These are phyloP conservation scores for Nicator chloris DNA, from an alignment of 2,113 vertebrate genomes.

Conservation along the genomic window DNA sequence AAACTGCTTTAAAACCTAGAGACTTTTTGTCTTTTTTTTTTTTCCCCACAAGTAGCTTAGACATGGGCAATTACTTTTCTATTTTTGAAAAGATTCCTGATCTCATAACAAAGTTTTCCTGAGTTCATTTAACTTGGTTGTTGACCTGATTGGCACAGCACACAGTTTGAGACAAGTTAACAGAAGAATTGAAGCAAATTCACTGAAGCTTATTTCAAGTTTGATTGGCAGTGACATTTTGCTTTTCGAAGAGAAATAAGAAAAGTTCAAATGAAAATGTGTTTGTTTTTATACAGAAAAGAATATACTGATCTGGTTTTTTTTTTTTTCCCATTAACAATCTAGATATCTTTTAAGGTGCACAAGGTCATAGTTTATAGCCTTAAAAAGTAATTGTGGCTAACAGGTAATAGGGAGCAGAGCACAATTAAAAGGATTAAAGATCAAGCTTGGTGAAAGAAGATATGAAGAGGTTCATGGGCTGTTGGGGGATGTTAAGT, in stretches of 20 bases:
- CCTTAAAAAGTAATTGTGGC: neutral
- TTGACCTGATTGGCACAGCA: neutral
- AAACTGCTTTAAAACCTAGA: constrained; percentile 8
- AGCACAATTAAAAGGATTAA: neutral
- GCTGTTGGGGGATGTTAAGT: neutral
- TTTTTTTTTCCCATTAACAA: neutral
- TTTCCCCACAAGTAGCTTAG: neutral
- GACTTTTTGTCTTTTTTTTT: neutral
- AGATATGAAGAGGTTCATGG: neutral
- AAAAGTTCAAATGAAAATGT: neutral
- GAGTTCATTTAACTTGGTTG: neutral
- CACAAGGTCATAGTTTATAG: neutral
- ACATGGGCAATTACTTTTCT: neutral
- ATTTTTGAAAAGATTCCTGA: neutral
- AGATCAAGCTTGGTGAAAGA: neutral
- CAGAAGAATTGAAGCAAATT: neutral
- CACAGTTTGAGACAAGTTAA: neutral
- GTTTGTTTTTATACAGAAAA: neutral
- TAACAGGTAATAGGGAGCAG: neutral
- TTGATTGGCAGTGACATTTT: neutral
- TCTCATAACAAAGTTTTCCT: neutral
- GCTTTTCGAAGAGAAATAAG: neutral
- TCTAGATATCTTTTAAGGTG: neutral
- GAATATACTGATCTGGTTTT: rapidly evolving
- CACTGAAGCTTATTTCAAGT: neutral